A percentile compares a stretch with the other conserved stretches of the same genome.
Evolutionary conservation across 1,140 invertebrate genomes (phyloP).

Genomic region (Holcopasites calliopsidis): DNA sequence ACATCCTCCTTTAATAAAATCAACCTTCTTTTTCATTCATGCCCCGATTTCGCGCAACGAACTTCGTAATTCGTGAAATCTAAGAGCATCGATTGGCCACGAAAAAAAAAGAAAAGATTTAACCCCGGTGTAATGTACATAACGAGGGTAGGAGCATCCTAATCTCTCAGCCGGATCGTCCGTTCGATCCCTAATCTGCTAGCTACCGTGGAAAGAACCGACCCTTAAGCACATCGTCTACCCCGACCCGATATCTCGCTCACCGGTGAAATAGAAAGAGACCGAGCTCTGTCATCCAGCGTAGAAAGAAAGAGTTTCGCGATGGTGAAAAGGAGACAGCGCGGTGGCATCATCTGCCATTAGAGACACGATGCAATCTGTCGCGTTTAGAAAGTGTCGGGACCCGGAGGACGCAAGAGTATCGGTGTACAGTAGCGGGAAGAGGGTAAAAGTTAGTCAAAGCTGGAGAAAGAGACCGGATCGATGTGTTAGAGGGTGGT

Average conservation of each 20-base stretch:
- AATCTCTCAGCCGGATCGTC: conserved; percentile 64
- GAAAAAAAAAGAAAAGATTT: not conserved
- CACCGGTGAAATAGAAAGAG: conserved; percentile 35
- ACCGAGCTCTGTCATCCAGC: conserved; percentile 18
- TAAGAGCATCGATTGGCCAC: conserved; percentile 6
- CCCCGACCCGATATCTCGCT: conserved; percentile 51
- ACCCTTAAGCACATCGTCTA: conserved; percentile 62
- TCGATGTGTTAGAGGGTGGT: conserved; percentile 23
- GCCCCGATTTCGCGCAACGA: not conserved
- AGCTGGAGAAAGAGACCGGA: conserved; percentile 52
- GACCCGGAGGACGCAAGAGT: not conserved
- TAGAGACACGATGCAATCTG: conserved; percentile 58
- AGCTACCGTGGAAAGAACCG: conserved; percentile 47
- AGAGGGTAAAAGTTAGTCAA: conserved; percentile 45
- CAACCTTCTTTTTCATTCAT: too few species aligned
- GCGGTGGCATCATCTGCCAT: conserved; percentile 49
- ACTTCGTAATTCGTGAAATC: not conserved
- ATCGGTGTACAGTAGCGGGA: conserved; percentile 11
- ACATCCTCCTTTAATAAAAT: not conserved
- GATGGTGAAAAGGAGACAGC: conserved; percentile 41
- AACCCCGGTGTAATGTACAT: conserved; percentile 27
- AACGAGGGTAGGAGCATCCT: conserved; percentile 45
- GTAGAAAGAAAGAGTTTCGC: not conserved
- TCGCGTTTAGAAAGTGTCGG: conserved; percentile 16
- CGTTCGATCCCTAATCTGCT: conserved; percentile 58